These are phyloP conservation scores for Lepetodrilus schrolli DNA, from an alignment of 2,888 invertebrate genomes.

Conservation along the genomic window DNA sequence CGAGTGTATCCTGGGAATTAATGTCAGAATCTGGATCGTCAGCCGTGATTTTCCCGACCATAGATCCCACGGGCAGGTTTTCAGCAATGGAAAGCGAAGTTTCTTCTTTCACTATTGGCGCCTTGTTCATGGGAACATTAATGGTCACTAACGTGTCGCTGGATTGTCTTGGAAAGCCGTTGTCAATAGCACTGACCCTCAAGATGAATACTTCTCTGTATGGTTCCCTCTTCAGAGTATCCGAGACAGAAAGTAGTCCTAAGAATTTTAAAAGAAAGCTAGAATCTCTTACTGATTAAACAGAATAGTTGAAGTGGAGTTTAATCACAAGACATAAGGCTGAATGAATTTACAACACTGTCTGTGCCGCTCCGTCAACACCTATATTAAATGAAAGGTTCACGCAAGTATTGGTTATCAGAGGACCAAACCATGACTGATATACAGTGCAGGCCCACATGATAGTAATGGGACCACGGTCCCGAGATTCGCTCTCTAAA, in stretches of 20 bases:
- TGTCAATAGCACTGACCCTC: slow-evolving; percentile 33
- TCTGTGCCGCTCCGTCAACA: no score
- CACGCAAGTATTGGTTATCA: no score
- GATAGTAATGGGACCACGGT: no score
- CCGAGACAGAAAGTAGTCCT: neutral
- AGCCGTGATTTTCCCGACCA: slow-evolving; percentile 3
- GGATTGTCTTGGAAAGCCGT: slow-evolving; percentile 34
- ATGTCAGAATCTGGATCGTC: neutral
- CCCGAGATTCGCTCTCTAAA: no score
- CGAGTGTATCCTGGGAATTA: neutral
- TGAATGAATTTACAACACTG: no score
- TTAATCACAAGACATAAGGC: no score
- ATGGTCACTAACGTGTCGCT: slow-evolving; percentile 28
- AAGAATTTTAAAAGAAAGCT: no score
- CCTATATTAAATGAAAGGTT: no score
- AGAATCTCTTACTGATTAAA: no score
- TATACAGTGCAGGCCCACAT: no score
- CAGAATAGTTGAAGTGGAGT: no score
- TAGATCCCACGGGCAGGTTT: neutral
- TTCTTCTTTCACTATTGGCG: neutral
- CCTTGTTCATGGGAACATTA: slow-evolving; percentile 29
- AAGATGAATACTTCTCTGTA: slow-evolving; percentile 31
- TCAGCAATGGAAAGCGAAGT: neutral
- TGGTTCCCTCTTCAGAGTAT: neutral
- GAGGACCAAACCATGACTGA: no score